phyloP scores from a whole-genome alignment of 2,113 vertebrate species.

The Rhombomys opimus region DNA sequence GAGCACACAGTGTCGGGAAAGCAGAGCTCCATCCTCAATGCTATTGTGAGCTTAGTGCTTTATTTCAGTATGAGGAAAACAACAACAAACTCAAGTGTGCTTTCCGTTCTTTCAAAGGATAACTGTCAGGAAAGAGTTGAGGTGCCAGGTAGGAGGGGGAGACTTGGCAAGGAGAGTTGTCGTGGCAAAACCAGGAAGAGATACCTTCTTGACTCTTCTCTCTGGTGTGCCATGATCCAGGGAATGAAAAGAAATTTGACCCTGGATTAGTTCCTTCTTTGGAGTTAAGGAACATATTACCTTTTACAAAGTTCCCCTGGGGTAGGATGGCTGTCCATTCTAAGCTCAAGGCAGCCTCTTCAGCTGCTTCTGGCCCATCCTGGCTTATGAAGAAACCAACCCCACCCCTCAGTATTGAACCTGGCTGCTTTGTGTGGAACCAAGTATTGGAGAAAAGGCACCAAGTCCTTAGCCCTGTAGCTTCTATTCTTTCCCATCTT shows the following conservation, averaged over 20 bases:
- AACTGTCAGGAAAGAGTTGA: conserved; percentile 67
- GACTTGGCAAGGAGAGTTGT: conserved; percentile 49
- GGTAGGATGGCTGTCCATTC: not conserved
- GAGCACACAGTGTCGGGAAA: conserved; percentile 53
- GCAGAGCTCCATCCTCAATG: conserved; percentile 74
- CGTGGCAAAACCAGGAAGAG: conserved; percentile 47
- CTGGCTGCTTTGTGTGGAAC: conserved; percentile 38
- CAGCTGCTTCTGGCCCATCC: not conserved
- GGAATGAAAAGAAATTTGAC: conserved; percentile 83
- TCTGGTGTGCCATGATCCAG: conserved; percentile 62
- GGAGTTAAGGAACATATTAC: not conserved
- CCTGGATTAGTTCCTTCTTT: conserved; percentile 68
- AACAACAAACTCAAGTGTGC: conserved; percentile 79
- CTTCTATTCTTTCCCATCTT: conserved; percentile 34
- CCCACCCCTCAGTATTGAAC: not conserved
- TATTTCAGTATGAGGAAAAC: conserved; percentile 75
- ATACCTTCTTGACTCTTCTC: conserved; percentile 17
- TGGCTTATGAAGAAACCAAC: conserved; percentile 34
- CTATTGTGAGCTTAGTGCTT: conserved; percentile 81
- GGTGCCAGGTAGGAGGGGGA: conserved; percentile 72
- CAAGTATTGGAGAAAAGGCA: conserved; percentile 33
- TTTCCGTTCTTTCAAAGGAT: conserved; percentile 79
- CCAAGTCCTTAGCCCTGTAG: conserved; percentile 30
- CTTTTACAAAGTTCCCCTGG: not conserved
- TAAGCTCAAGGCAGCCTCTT: conserved; percentile 57